Conservation (phyloP, 2,888 invertebrate genomes). For the Coelinius sp. region DNA sequence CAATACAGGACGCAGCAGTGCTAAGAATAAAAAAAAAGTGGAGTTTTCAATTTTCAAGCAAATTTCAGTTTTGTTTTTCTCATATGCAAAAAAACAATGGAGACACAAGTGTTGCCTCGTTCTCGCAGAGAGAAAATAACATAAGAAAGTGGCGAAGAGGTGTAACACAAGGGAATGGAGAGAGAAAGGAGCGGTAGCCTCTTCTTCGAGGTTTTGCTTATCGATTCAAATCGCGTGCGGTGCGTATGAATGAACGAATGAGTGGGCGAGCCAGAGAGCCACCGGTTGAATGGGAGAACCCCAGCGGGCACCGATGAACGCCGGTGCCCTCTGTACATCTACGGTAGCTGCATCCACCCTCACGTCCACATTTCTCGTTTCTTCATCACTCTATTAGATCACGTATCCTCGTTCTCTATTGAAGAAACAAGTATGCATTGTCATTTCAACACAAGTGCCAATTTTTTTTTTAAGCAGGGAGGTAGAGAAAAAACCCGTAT, state of each 20-base stretch:
- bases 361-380: neutral
- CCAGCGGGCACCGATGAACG: constrained; percentile 41
- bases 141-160: constrained; percentile 28
- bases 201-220: constrained; percentile 57
- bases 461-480: no score
- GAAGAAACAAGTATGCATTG: neutral
- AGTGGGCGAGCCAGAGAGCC: constrained; percentile 64
- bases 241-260: constrained; percentile 69
- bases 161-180: constrained; percentile 27
- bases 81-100: constrained; percentile 19
- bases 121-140: neutral
- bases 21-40: neutral
- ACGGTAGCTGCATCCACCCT: constrained; percentile 35
- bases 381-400: neutral
- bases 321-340: constrained; percentile 35
- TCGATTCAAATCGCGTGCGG: constrained; percentile 69
- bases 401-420: neutral
- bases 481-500: no score
- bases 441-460: neutral
- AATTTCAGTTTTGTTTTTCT: neutral
- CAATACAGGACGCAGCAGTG: neutral
- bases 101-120: constrained; percentile 11
- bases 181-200: constrained; percentile 43
- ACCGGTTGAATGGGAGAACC: constrained; percentile 66
- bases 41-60: neutral